Evolutionary conservation across 2,888 invertebrate genomes (phyloP), one percentile per base, ranked within the genome.

Genomic region (Scotopteryx bipunctaria): DNA sequence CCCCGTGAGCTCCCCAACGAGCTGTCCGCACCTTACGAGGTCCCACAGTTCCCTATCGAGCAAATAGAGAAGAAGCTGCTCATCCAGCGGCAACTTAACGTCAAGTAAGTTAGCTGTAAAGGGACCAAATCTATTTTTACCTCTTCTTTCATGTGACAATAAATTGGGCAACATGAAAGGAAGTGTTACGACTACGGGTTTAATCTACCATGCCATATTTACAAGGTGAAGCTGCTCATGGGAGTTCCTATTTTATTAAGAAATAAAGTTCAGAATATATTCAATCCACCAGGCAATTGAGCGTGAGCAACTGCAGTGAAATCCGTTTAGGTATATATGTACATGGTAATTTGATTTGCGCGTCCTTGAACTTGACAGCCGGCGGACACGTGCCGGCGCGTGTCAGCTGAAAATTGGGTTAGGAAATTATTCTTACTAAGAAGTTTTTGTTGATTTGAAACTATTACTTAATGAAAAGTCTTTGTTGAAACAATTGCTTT

Each of bases 21-120:
- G 83, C 94, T 98, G 62, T 97, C 98, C 2, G 98, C 98, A 4
- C 98, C 98, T 0, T 99, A 98, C 80, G 99, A 99, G 86, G 96
- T 99, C 29, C 98, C 98, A 0, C 98, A 98, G 86, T 99, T 98
- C 83, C 99, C 99, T 31, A 99, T 99, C 71, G 99, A 99, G 78
- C 97, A 98, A 83, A 97, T 97, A 59, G 98, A 98, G 87, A 97
- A 96, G 86, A 98, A 98, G 78, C 92, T 97, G 27, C 94, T 96
- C 44, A 95, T 97, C 56, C 97, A 98, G 76, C 91, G 97, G 14
- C 97, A 97, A 77, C 92, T 98, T 3, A 96, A 96, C 76, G 95
- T 95, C 71, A 96, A 96, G 97, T 97, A 82, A 94, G 94, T 43
- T 6, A 3, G 14, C 31, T 13, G 5, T 16, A n/a, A n/a, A 33